Evolutionary conservation across 2,888 invertebrate genomes (phyloP).

Genomic region (Caenorhabditis sp.): DNA sequence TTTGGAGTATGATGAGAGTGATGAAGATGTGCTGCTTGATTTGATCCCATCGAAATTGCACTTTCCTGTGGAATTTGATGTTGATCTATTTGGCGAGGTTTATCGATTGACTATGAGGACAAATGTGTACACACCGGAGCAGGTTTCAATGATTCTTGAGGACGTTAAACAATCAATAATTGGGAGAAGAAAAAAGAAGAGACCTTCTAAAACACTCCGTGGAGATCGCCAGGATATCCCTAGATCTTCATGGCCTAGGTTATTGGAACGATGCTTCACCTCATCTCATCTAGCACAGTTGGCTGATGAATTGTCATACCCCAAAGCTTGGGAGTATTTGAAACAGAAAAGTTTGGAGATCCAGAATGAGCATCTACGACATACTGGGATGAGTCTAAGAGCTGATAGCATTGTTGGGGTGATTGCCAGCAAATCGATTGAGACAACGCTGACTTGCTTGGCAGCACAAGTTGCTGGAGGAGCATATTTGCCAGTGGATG

Average conservation of each 20-base stretch:
- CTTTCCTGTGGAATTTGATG: conserved; percentile 51
- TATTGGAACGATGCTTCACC: conserved; percentile 4
- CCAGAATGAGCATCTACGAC: not conserved
- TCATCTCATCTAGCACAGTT: not conserved
- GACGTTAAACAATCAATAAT: not conserved
- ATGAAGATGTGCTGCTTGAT: conserved; percentile 39
- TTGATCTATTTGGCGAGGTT: conserved; percentile 27
- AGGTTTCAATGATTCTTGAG: conserved; percentile 11
- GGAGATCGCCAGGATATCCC: conserved; percentile 19
- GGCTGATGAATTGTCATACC: not conserved
- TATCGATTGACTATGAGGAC: conserved; percentile 29
- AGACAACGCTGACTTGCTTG: conserved; percentile 15
- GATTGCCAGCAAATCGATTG: conserved; percentile 22
- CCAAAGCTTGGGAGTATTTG: not conserved
- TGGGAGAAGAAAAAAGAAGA: not conserved
- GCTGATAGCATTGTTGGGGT: conserved; percentile 55
- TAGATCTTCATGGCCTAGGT: not conserved
- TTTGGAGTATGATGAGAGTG: conserved; percentile 47
- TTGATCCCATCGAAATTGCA: conserved; percentile 40
- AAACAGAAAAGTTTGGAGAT: not conserved
- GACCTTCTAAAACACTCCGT: not conserved
- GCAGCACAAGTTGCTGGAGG: conserved; percentile 14
- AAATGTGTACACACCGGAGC: not conserved
- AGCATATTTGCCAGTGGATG: conserved; percentile 28
- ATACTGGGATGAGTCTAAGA: conserved; percentile 29